A percentile compares a stretch with the other conserved stretches of the same genome.
Conservation (phyloP, 2,113 vertebrate genomes). For the Phainopepla nitens region DNA sequence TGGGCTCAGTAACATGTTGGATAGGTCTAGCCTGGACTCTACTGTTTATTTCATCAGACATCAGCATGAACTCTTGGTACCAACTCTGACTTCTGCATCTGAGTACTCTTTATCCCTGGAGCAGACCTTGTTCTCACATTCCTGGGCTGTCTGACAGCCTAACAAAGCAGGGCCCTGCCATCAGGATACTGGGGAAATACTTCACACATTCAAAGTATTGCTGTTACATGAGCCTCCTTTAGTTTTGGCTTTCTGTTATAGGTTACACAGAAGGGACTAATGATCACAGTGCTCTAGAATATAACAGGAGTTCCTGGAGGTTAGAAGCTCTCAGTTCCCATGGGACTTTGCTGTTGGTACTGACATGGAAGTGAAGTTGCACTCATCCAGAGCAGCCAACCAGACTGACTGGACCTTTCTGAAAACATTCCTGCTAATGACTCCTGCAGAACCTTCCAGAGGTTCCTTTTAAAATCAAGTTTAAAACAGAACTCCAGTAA, state of each 20-base stretch:
- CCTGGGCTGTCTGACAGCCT: not conserved
- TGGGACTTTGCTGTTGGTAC: not conserved
- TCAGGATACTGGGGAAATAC: not conserved
- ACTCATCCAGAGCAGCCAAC: not conserved
- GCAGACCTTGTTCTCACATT: not conserved
- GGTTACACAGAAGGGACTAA: not conserved
- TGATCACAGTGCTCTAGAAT: not conserved
- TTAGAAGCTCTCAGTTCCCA: not conserved
- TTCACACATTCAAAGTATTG: not conserved
- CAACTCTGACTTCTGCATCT: not conserved
- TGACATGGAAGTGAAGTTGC: not conserved
- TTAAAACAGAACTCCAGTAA: not conserved
- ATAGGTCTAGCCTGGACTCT: not conserved
- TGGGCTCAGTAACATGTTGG: accelerated
- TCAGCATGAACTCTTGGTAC: not conserved
- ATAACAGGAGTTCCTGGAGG: not conserved
- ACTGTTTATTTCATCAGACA: not conserved
- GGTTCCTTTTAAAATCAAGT: not conserved
- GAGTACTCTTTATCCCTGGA: accelerated
- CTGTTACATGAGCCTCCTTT: not conserved
- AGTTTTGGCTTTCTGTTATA: not conserved
- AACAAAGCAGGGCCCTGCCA: not conserved
- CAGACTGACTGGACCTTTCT: not conserved
- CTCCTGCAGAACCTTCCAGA: not conserved
- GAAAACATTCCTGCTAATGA: not conserved